Evolutionary conservation across 1,140 invertebrate genomes (phyloP), one percentile per base, ranked within the genome.

Genomic region (Geopemphigus sp.): DNA sequence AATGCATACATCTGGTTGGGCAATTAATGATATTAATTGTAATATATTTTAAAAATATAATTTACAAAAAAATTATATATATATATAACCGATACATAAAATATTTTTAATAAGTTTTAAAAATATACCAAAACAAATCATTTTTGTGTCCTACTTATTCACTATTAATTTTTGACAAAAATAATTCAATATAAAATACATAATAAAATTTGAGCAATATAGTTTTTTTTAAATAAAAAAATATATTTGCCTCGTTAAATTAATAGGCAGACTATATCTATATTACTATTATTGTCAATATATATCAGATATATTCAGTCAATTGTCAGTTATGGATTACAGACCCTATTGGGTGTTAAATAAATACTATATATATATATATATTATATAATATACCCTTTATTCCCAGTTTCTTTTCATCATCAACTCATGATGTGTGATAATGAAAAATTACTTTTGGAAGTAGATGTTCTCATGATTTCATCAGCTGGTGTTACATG

Each of bases 391-490:
- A 50, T 26, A 26, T 26, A 70, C 66, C 47, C 45, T 70, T 6
- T 59, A 32, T 59, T 11, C 24, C 12, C 8, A 4, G 3, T 39
- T 12, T 50, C 0, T 56, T 59, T 11, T 45, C 11, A 26, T 50
- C 0, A 22, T 78, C 24, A 78, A 61, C 74, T 78, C 56, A 78
- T 61, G 2, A 78, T 78, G 24, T 78, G 74, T n/a, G 74, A 78
- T 15, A 78, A 26, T 47, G 74, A 78, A 78, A 61, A 78, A 63
- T 78, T 59, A 4, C 50, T 59, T 61, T 59, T 78, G 63, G 74
- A 78, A 78, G 15, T 78, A 6, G 74, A 54, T 29, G 74, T 78
- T 63, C 74, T 50, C 74, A 78, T 78, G n/a, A 78, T 78, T 63
- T 78, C 59, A 47, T 78, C 57, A 1, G 74, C 74, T 14, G 56